phyloP scores from a whole-genome alignment of 2,888 invertebrate species.

The Acanthacorydalis orientalis region DNA sequence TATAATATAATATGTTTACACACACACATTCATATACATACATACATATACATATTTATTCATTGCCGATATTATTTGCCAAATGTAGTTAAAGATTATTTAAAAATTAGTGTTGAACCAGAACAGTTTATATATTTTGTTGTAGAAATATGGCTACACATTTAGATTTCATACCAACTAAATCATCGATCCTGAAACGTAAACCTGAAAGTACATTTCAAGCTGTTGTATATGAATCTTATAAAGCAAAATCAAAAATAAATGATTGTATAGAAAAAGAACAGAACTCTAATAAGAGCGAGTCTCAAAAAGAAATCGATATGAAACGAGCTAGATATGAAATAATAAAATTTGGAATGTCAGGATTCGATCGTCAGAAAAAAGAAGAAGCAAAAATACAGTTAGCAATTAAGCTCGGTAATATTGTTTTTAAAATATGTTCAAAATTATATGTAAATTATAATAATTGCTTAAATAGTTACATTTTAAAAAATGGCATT shows the following conservation, averaged over 20 bases:
- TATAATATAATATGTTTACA: too few relatives aligned
- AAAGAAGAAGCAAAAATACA: slow-evolving; percentile 66
- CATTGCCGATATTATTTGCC: too few relatives aligned
- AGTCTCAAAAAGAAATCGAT: slow-evolving; percentile 36
- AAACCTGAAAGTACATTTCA: slow-evolving; percentile 28
- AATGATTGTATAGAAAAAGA: slow-evolving; percentile 11
- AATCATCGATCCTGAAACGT: slow-evolving; percentile 31
- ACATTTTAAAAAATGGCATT: too few relatives aligned
- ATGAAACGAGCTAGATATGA: slow-evolving; percentile 66
- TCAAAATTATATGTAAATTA: too few relatives aligned
- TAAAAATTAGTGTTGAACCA: too few relatives aligned
- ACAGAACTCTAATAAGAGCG: too few relatives aligned
- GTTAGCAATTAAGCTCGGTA: slow-evolving; percentile 59
- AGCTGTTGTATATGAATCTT: slow-evolving; percentile 31
- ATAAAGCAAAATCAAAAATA: slow-evolving; percentile 32
- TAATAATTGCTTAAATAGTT: too few relatives aligned
- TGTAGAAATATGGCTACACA: slow-evolving; percentile 6
- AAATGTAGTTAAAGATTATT: too few relatives aligned
- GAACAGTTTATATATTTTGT: too few relatives aligned
- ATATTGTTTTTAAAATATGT: slow-evolving; percentile 9
- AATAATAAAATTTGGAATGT: slow-evolving; percentile 69
- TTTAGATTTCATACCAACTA: slow-evolving; percentile 27
- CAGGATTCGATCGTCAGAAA: slow-evolving; percentile 50
- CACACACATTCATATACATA: too few relatives aligned
- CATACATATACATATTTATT: too few relatives aligned